Evolutionary conservation across 92 coral and sea anemone genomes (phyloP), one percentile per base, ranked within the genome.

Genomic region (Zoanthus solanderi): DNA sequence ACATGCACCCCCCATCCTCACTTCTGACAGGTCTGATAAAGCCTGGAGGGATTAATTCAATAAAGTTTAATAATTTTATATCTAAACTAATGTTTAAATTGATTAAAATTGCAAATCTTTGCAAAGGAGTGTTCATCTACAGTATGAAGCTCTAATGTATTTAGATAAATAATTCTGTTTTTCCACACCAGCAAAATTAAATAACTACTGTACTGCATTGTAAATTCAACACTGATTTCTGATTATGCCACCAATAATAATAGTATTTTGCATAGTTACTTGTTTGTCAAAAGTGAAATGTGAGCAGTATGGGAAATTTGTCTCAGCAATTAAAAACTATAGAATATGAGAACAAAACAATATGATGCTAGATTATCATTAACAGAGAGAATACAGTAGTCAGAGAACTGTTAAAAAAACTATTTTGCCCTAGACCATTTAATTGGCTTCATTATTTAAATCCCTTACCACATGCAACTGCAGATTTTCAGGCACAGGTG

Each of bases 401-500:
- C 66, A 58, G 66, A 58, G 23, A 58, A 58, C 66, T 58, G 66
- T 58, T 58, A 58, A 58, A 58, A 58, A 58, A 58, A 18, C 12
- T 58, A 12, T 58, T 58, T 58, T 58, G 66, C 66, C 66, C 66
- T 58, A 2, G 66, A 58, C 18, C 66, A 58, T 58, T 58, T 29
- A 58, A 58, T 58, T 58, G 66, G 66, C n/a, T 58, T 58, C 66
- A 58, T 16, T 58, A 58, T 58, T 58, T 58, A 58, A 58, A 58
- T 58, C 66, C 66, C 66, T 58, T 58, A 58, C 11, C 66, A 14
- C 66, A 14, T 58, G 66, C 79, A 75, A 75, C 79, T 75, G 60
- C 15, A 16, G 56, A 47, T 47, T 75, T 23, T 75, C 60, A 42
- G 79, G 79, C 2, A 82, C 74, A 61, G 88, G 88, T 52, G 88